Evolutionary conservation across 2,797 vertebrate species (phyloP), one percentile per base, ranked within the genome.

Genomic region (Eurystomus glaucurus): DNA sequence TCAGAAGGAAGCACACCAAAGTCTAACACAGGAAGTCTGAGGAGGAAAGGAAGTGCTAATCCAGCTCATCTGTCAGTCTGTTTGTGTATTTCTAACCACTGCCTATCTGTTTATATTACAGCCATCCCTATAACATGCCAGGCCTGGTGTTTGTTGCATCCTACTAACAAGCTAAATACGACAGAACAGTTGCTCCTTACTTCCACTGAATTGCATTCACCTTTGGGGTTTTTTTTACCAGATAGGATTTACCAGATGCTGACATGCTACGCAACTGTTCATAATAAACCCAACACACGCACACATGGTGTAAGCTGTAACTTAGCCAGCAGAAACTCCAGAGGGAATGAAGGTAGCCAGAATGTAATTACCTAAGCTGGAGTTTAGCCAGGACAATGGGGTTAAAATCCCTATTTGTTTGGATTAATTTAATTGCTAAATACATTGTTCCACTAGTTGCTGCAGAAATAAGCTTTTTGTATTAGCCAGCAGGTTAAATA

Each of bases 401-500:
- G 64, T 91, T 64, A 85, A 96, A 90, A 64, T 96, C 64, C 71
- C 39, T 81, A 89, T 83, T 96, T 88, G 90, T 90, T 85, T 93
- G 75, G 69, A 92, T 74, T 96, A 80, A 95, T 71, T 95, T 87
- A 92, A 85, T 96, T 97, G 79, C 70, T 95, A 92, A 97, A 95
- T 92, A 91, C 28, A 80, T 96, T 92, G 46, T 90, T 94, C 46
- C 61, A 85, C 57, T 70, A 76, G 55, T 69, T 74, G 55, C 83
- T 88, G 88, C 62, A 55, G 76, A 96, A 97, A 94, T 76, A 95
- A 91, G 18, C 20, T 74, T 96, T 95, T 80, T 82, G 35, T 83
- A 88, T 88, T 78, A 91, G 86, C 54, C 75, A 93, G 85, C 62
- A 93, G 85, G 91, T 95, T 97, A 98, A 97, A 96, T 66, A 84